Base-by-base conservation (phyloP, 2,113 vertebrate genomes). In the Eclectus roratus region DNA sequence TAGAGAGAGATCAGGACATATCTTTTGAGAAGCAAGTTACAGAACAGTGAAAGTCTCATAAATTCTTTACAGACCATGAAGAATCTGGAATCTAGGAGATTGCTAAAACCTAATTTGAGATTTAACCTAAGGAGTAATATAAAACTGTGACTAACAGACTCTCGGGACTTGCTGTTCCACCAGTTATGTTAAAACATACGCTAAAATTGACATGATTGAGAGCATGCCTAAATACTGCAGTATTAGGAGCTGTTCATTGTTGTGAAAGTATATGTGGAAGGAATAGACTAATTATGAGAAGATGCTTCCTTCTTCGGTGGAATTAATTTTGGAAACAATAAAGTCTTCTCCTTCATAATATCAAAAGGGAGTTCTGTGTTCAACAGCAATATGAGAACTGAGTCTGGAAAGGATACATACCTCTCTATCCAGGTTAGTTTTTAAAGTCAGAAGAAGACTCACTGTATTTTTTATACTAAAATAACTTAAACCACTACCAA, bases 121-220 rank as follows among this genome's bases (percentile, higher is more conserved):
- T 73, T 91, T 92, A 66, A 80, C 77, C 39, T 78, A 79, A 87
- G 28, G 56, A 79, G 89, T 70, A 71, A 84, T 80, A 69, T 79
- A 94, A 91, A 91, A 78, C 43, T 64, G 35, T 91, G 60, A 88
- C 83, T 79, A 89, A 96, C 70, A 55, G 50, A 49, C 16, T 85
- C 81, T 52, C 21, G 8, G 6, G n/a, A 41, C 12, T 76, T 47
- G 41, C 35, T 89, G 46, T 84, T 93, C 39, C 41, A 89, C 8
- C 6, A 74, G 29, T 91, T 86, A 74, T 3, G 13, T 78, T 92
- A 94, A 89, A 84, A 5, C 21, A 29, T 86, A 71, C 55, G 39
- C 24, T 85, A 79, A 94, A 94, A 72, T 55, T 37, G 41, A 74
- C 17, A 19, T 35, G 17, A 64, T 47, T 1, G 5, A 88, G 19